A percentile compares a stretch with the other conserved stretches of the same genome.
Evolutionary conservation across 2,113 vertebrate species (phyloP).

Genomic region (Alaudala cheleensis): DNA sequence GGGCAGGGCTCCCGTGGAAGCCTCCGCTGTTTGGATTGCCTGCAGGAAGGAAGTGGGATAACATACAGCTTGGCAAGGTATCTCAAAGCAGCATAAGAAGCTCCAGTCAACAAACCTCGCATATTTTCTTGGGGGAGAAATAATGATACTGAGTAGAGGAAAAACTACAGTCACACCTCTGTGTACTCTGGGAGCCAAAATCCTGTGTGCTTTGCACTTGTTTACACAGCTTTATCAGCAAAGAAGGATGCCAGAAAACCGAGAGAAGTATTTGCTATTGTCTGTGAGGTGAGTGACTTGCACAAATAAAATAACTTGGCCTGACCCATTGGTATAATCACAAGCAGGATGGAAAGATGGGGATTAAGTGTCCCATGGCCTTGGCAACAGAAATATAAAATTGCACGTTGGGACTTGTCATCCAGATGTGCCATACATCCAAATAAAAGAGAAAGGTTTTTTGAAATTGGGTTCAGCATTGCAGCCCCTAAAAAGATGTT

Average conservation of each 20-base stretch:
- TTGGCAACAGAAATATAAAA: not conserved
- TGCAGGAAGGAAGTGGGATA: slow-evolving; percentile 28
- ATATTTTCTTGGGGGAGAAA: not conserved
- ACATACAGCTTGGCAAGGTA: not conserved
- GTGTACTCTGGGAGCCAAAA: slow-evolving; percentile 1
- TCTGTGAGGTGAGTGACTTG: not conserved
- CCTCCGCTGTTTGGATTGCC: slow-evolving; percentile 1
- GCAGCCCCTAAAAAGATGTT: not conserved
- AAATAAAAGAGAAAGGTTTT: not conserved
- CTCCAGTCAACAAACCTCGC: not conserved
- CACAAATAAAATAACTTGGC: not conserved
- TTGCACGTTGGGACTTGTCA: not conserved
- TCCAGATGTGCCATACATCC: rapidly evolving
- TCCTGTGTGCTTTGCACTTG: not conserved
- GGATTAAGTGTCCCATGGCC: not conserved
- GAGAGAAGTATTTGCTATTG: not conserved
- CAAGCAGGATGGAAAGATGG: not conserved
- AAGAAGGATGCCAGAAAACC: not conserved
- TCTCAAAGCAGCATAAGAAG: not conserved
- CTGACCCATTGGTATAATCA: not conserved
- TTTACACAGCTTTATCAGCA: slow-evolving; percentile 12
- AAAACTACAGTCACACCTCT: slow-evolving; percentile 27
- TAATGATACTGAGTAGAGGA: not conserved
- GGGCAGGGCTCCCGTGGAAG: slow-evolving; percentile 1
- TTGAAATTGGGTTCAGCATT: not conserved